Percentiles rank a stretch among this genome's conserved stretches.
Conservation (phyloP, 1,140 invertebrate species). For the Drosophila willistoni region DNA sequence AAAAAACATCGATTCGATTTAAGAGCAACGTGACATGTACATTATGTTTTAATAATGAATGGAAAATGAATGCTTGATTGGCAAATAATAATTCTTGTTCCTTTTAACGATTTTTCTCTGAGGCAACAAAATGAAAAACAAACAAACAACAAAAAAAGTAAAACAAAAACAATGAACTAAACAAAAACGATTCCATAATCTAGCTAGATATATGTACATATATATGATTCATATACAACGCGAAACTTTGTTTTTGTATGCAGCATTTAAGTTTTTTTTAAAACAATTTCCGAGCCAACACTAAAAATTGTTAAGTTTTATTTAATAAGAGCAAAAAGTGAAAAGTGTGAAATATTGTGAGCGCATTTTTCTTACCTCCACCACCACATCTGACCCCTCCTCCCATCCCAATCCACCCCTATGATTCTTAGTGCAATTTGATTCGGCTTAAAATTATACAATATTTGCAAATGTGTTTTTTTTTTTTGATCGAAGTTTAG, state of each 20-base stretch:
- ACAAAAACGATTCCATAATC: slow-evolving; percentile 68
- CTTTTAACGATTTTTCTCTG: slow-evolving; percentile 77
- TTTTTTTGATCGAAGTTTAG: slow-evolving; percentile 55
- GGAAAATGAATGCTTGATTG: slow-evolving; percentile 66
- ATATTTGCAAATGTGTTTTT: slow-evolving; percentile 38
- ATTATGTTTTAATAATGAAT: slow-evolving; percentile 81
- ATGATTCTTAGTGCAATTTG: slow-evolving; percentile 71
- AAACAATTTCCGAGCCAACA: slow-evolving; percentile 76
- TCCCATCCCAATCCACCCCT: not conserved
- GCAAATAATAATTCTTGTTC: slow-evolving; percentile 73
- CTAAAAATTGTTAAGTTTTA: slow-evolving; percentile 75
- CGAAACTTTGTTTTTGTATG: slow-evolving; percentile 44
- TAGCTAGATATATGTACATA: slow-evolving; percentile 32
- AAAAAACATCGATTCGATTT: slow-evolving; percentile 48
- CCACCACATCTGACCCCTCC: not conserved
- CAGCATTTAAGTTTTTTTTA: slow-evolving; percentile 70
- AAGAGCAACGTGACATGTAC: slow-evolving; percentile 64
- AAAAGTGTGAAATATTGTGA: slow-evolving; percentile 37
- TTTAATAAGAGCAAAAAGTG: slow-evolving; percentile 50
- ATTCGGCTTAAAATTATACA: slow-evolving; percentile 47
- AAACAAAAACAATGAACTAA: slow-evolving; percentile 47
- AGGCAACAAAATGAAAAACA: slow-evolving; percentile 29
- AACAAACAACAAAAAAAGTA: slow-evolving; percentile 11
- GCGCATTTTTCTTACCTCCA: not conserved
- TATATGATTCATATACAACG: slow-evolving; percentile 39